Evolutionary conservation across 2,113 vertebrate species (phyloP).

Genomic region (Machaerirhynchus nigripectus): DNA sequence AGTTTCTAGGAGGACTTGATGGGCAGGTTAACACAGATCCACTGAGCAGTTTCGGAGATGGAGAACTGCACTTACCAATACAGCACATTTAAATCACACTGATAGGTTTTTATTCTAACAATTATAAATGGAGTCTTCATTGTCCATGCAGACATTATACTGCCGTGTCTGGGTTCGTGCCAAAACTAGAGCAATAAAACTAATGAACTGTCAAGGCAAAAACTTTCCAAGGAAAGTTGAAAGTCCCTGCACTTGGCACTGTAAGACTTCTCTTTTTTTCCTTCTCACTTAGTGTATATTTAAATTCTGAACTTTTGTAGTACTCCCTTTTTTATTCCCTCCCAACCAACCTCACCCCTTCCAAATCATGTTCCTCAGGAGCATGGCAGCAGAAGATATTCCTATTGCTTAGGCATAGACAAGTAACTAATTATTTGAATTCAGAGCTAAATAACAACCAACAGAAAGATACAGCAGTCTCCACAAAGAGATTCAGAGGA

Average conservation of each 20-base stretch:
- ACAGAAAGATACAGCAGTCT: background rate
- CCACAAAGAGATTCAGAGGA: background rate
- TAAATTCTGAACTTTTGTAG: background rate
- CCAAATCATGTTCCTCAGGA: background rate
- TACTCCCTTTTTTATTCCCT: background rate
- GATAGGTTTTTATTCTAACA: background rate
- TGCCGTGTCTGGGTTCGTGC: background rate
- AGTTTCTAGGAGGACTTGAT: background rate
- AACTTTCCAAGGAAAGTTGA: constrained; percentile 20
- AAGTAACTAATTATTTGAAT: background rate
- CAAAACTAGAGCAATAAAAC: constrained; percentile 13
- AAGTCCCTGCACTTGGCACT: background rate
- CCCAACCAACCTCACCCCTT: background rate
- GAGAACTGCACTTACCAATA: background rate
- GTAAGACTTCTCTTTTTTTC: background rate
- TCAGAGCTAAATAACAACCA: background rate
- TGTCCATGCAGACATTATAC: background rate
- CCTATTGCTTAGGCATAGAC: background rate
- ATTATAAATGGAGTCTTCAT: constrained; percentile 1
- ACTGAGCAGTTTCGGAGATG: background rate
- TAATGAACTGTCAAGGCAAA: constrained; percentile 37
- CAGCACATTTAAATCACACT: background rate
- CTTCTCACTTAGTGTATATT: background rate
- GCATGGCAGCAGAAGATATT: background rate
- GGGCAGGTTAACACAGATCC: background rate